Base-by-base conservation (phyloP, 1,140 invertebrate genomes). In the Thrips palmi region DNA sequence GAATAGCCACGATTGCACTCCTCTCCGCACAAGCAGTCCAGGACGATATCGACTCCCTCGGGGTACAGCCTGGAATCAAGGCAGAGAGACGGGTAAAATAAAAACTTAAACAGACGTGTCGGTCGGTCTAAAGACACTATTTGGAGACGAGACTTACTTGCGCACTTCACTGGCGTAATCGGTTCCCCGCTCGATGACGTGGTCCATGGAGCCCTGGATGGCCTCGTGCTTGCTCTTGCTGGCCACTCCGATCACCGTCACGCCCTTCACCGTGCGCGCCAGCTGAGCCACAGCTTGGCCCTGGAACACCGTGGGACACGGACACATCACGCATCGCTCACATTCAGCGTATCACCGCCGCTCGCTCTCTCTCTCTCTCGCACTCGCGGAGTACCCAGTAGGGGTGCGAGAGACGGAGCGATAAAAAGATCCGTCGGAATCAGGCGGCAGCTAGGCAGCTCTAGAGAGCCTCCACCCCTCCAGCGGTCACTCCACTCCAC, bases 1-100 rank as follows among this genome's bases (percentile, higher is more conserved):
- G 65, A 68, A 49, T 86, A 82, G 24, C 84, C 82, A 50, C 76
- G 71, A 57, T 78, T 80, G 52, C 79, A 83, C 56, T 92, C 84
- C 47, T 89, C 84, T 10, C 84, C 83, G 54, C 80, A 85, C 28
- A 88, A 60, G 54, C 83, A 86, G 58, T 91, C 85, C 49, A 92
- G 58, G 10, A 89, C 78, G 27, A 88, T 72, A 51, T 89, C 82
- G 5, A 92, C 80, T 20, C 86, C 85, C 46, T 79, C 75, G 6
- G 78, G 67, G 4, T 65, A 67, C 20, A 79, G 58, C 60, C 75
- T 81, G 49, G 14, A 52, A 47, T 42, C 37, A 32, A 32, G 7
- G 30, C 8, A 8, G 10, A 32, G 15, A 4, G 8, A 17, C 6
- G 17, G 12, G n/a, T n/a, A 40, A 33, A 21, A 7, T 4, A 36